phyloP scores from a whole-genome alignment of 2,888 invertebrate species.

The Cerceris rybyensis region DNA sequence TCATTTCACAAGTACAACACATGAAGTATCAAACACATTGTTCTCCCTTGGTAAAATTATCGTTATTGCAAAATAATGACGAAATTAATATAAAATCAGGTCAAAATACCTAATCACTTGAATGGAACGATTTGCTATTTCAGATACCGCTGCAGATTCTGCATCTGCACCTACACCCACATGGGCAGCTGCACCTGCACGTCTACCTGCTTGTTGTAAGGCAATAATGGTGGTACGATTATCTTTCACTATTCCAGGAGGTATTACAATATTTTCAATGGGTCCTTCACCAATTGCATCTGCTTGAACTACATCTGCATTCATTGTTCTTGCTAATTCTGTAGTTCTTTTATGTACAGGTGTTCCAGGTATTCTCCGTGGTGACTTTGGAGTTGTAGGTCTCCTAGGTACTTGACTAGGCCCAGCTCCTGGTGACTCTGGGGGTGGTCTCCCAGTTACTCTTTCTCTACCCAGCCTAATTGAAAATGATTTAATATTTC shows the following conservation, averaged over 20 bases:
- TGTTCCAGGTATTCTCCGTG: neutral
- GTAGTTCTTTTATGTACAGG: constrained; percentile 59
- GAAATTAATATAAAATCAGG: neutral
- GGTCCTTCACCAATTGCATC: constrained; percentile 68
- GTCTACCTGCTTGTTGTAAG: constrained; percentile 53
- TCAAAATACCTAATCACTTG: constrained; percentile 64
- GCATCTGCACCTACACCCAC: neutral
- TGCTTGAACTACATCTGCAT: constrained; percentile 72
- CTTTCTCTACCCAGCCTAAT: constrained; percentile 57
- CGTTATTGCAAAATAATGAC: neutral
- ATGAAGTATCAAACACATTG: neutral
- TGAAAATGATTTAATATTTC: constrained; percentile 5
- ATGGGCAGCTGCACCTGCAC: neutral
- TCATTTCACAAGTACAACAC: neutral
- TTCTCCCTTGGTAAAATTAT: neutral
- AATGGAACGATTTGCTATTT: constrained; percentile 67
- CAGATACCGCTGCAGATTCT: neutral
- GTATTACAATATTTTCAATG: constrained; percentile 72
- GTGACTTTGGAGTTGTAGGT: neutral
- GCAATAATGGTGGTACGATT: constrained; percentile 71
- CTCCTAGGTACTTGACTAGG: neutral
- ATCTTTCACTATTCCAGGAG: constrained; percentile 67
- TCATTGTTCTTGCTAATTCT: constrained; percentile 68
- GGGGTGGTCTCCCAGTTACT: neutral
- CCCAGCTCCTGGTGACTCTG: neutral